phyloP scores from a whole-genome alignment of 2,113 vertebrate species.

The Mesocricetus auratus region DNA sequence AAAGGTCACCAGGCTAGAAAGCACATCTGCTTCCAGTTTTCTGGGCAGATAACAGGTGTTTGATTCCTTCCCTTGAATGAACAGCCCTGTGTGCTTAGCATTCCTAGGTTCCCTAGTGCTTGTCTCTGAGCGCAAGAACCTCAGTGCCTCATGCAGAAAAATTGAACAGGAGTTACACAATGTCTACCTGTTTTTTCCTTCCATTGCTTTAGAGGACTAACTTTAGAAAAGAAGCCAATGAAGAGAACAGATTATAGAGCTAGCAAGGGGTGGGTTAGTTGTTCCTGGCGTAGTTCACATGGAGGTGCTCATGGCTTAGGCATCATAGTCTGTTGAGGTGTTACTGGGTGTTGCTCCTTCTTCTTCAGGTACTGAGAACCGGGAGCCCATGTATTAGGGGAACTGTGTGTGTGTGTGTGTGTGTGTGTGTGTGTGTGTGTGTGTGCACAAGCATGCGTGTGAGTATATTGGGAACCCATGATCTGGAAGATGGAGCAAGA shows the following conservation, averaged over 20 bases:
- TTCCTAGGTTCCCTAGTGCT: too few species aligned
- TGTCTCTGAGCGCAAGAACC: neutral
- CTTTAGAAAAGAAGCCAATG: neutral
- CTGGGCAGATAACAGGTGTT: neutral
- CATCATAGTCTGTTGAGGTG: neutral
- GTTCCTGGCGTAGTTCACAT: fast-evolving
- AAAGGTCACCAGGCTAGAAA: neutral
- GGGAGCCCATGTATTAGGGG: too few species aligned
- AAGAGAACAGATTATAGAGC: neutral
- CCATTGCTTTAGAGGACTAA: neutral
- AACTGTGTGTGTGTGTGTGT: neutral
- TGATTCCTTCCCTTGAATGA: neutral
- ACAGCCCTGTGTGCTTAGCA: neutral
- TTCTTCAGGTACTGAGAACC: neutral
- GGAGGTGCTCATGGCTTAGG: fast-evolving
- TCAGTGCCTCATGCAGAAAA: neutral
- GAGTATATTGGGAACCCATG: neutral
- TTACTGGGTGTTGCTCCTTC: neutral
- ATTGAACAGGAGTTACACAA: too few species aligned
- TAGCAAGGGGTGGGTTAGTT: neutral
- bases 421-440: neutral
- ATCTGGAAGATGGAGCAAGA: neutral
- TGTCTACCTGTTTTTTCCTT: neutral
- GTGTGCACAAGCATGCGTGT: neutral
- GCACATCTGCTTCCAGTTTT: neutral